Conservation (phyloP, 2,888 invertebrate species). For the Zygaena filipendulae region DNA sequence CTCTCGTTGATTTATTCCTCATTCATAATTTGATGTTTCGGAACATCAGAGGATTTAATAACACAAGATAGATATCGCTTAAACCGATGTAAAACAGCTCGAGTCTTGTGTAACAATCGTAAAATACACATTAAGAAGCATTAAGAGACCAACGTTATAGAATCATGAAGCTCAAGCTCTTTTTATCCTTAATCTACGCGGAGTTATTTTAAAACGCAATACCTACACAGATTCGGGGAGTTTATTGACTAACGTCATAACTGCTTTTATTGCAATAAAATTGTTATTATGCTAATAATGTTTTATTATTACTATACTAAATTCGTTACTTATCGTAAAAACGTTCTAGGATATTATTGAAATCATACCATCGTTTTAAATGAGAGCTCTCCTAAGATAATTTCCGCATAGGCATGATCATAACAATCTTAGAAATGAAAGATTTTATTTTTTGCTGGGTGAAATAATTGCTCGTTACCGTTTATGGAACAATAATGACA, state of each 20-base stretch:
- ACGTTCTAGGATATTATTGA: conserved; percentile 29
- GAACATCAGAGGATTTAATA: conserved; percentile 65
- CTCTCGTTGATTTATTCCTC: conserved; percentile 62
- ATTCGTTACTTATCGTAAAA: conserved; percentile 36
- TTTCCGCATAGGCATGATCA: too few species aligned
- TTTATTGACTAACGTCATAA: conserved; percentile 60
- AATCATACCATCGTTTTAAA: too few species aligned
- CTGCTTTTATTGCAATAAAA: conserved; percentile 57
- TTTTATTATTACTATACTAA: conserved; percentile 49
- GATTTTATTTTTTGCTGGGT: too few species aligned
- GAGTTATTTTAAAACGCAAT: conserved; percentile 58
- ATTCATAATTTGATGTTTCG: conserved; percentile 66
- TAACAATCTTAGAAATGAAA: too few species aligned
- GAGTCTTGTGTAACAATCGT: conserved; percentile 64
- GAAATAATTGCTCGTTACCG: too few species aligned
- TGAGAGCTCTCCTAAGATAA: too few species aligned
- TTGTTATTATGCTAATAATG: conserved; percentile 56
- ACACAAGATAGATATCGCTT: conserved; percentile 61
- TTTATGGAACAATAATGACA: too few species aligned
- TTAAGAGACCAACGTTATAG: conserved; percentile 48
- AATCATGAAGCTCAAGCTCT: conserved; percentile 42
- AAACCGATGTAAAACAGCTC: conserved; percentile 57
- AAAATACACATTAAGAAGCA: conserved; percentile 67
- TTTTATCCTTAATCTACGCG: conserved; percentile 59
- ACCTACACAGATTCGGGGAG: conserved; percentile 38